A percentile compares a stretch with the other conserved stretches of the same genome.
These are phyloP conservation scores for Calephelis virginiensis DNA, from an alignment of 1,140 invertebrate species.

Conservation along the genomic window DNA sequence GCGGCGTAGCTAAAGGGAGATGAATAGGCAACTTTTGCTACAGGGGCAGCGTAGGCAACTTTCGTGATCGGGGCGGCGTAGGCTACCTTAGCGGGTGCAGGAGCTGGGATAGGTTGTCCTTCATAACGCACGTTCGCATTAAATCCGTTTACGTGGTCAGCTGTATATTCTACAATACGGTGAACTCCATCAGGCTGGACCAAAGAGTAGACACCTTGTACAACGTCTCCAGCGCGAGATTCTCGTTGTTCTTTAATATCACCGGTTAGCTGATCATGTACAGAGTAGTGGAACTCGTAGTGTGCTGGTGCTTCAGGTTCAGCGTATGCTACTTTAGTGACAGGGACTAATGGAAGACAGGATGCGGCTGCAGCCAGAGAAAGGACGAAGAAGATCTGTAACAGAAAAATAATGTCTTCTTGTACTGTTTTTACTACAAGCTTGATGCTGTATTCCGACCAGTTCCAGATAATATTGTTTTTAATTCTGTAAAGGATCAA, in stretches of 20 bases:
- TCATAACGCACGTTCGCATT: constrained; percentile 26
- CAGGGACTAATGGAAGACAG: constrained; percentile 47
- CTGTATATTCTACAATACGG: constrained; percentile 82
- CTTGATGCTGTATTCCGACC: too few relatives aligned
- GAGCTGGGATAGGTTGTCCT: constrained; percentile 17
- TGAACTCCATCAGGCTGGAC: constrained; percentile 78
- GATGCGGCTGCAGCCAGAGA: constrained; percentile 49
- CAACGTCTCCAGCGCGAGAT: constrained; percentile 78
- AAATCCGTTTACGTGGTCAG: constrained; percentile 52
- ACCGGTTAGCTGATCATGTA: constrained; percentile 79
- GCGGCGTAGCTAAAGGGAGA: constrained; percentile 45
- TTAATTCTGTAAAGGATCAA: too few relatives aligned
- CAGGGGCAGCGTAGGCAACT: constrained; percentile 42
- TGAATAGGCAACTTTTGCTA: constrained; percentile 42
- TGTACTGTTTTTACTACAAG: too few relatives aligned
- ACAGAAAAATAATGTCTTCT: constrained; percentile 21
- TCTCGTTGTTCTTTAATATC: constrained; percentile 62
- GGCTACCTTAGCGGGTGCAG: constrained; percentile 30
- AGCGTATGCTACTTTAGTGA: constrained; percentile 50
- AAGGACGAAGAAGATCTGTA: constrained; percentile 51
- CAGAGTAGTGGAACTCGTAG: constrained; percentile 83
- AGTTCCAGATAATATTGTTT: too few relatives aligned
- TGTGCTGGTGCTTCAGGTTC: constrained; percentile 80
- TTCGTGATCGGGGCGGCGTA: constrained; percentile 36
- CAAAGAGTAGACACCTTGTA: constrained; percentile 81